These are phyloP conservation scores for Luperina nickerlii DNA, from an alignment of 2,888 invertebrate genomes.

Conservation along the genomic window DNA sequence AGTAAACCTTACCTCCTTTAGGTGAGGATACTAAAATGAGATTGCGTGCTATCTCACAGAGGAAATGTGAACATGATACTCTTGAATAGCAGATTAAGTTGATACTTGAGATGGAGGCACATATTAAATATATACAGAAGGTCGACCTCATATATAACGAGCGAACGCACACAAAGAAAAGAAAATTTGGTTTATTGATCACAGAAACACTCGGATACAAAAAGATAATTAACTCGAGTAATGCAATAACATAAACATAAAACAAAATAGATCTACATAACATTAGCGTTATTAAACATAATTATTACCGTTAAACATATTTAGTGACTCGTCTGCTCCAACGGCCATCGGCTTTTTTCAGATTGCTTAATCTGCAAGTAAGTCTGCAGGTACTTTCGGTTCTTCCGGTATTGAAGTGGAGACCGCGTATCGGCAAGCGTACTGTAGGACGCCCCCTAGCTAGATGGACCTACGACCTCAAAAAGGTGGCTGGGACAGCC, in stretches of 20 bases:
- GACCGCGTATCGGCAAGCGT: neutral
- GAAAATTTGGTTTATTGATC: neutral
- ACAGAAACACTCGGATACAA: neutral
- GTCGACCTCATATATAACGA: neutral
- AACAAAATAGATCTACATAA: too few species aligned
- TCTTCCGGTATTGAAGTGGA: neutral
- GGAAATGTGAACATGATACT: constrained; percentile 58
- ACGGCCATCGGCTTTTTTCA: too few species aligned
- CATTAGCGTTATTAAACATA: too few species aligned
- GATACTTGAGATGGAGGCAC: constrained; percentile 25
- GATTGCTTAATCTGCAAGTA: neutral
- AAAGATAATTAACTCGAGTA: neutral
- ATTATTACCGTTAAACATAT: too few species aligned
- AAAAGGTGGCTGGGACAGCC: too few species aligned
- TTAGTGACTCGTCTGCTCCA: too few species aligned
- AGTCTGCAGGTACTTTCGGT: neutral
- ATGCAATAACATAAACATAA: neutral
- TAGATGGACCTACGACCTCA: neutral
- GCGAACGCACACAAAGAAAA: neutral
- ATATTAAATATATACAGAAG: neutral
- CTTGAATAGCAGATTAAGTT: constrained; percentile 51
- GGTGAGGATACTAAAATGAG: constrained; percentile 39
- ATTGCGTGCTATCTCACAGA: constrained; percentile 39
- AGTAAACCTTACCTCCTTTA: constrained; percentile 4
- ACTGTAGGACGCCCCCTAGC: neutral